These are phyloP conservation scores for Neria commutata DNA, from an alignment of 2,888 invertebrate genomes.

Conservation along the genomic window DNA sequence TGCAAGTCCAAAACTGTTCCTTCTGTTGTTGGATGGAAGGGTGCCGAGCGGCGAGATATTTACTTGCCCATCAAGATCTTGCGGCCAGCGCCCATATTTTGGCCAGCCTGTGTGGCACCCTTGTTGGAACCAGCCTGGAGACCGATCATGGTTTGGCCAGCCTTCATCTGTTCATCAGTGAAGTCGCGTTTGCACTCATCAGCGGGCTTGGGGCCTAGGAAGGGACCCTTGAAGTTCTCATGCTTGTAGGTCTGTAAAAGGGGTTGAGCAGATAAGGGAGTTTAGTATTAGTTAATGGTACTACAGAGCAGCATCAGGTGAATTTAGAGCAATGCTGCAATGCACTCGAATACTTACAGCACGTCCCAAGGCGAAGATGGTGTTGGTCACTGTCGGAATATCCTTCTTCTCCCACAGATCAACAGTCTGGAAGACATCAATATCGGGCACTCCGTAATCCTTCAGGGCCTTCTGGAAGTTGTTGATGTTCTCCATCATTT, in stretches of 20 bases:
- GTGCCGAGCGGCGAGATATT: slow-evolving; percentile 40
- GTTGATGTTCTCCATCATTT: slow-evolving; percentile 99
- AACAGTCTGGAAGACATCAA: slow-evolving; percentile 95
- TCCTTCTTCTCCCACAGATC: slow-evolving; percentile 96
- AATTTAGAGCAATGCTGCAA: neutral
- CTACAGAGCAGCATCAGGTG: neutral
- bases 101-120: slow-evolving; percentile 91
- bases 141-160: slow-evolving; percentile 88
- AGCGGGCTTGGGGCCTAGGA: slow-evolving; percentile 91
- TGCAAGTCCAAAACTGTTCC: neutral
- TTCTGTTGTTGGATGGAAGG: slow-evolving; percentile 25
- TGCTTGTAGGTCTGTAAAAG: slow-evolving; percentile 84
- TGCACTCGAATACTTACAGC: slow-evolving; percentile 66
- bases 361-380: slow-evolving; percentile 84
- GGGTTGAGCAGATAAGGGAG: slow-evolving; percentile 11
- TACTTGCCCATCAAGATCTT: slow-evolving; percentile 92
- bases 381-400: slow-evolving; percentile 82
- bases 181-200: slow-evolving; percentile 95
- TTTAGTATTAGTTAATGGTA: neutral
- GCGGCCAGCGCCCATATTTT: slow-evolving; percentile 87
- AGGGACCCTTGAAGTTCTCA: slow-evolving; percentile 83
- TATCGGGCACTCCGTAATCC: slow-evolving; percentile 86
- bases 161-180: slow-evolving; percentile 86
- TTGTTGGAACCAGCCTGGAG: slow-evolving; percentile 96
- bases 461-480: slow-evolving; percentile 85